Evolutionary conservation across 1,140 invertebrate species (phyloP), one percentile per base, ranked within the genome.

Genomic region (Helicoverpa zea): DNA sequence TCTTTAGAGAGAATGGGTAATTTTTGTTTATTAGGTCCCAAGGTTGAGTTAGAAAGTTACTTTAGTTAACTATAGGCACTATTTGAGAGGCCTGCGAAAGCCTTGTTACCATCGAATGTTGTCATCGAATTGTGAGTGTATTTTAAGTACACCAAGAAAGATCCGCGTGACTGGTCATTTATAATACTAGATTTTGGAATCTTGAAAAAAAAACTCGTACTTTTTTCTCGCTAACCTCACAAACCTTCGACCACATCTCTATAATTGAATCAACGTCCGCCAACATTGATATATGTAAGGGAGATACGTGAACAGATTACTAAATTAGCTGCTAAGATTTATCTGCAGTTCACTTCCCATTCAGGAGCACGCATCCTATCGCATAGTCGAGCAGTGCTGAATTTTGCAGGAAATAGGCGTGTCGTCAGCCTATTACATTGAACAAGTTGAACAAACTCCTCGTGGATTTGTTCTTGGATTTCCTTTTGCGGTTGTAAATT

Each of bases 241-340:
- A 2, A 58, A 12, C 14, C 64, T 66, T 59, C 47, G 1, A 54
- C 54, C n/a, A 23, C 23, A 43, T 49, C 47, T 49, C 54, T 73
- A 66, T 76, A 81, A 84, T 81, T 79, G 80, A 81, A 81, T 84
- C 80, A 81, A 76, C 72, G 82, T 70, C 77, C 72, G 70, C 72
- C 29, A 63, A 74, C 79, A 75, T 74, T 84, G 76, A 81, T 84
- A 81, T 83, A 83, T 81, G 82, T 80, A 76, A 23, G 61, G 61
- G n/a, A 80, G 77, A 81, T 84, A 81, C 83, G 83, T 80, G 79
- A 79, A 79, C 83, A 84, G 83, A 81, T 84, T 81, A 79, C 80
- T 76, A 77, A 81, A 84, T 84, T 81, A 79, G 76, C 72, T 54
- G 61, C 51, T 29, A 30, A 75, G 76, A 83, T 83, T 83, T 75